Base-by-base conservation (phyloP, 2,888 invertebrate species). In the Tupiocoris notatus region DNA sequence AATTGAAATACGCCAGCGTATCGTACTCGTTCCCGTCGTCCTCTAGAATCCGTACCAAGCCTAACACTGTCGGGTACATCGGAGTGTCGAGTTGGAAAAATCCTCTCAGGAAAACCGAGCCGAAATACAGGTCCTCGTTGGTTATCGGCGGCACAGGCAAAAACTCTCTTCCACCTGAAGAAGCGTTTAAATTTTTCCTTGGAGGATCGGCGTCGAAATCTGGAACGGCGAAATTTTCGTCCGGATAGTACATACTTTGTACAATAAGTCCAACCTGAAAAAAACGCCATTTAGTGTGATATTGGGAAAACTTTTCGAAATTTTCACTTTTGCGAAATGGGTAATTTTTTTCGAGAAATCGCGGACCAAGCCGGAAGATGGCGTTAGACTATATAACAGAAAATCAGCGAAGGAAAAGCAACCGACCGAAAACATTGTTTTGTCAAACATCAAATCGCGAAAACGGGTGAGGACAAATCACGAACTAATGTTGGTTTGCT, bases 11-110 rank as follows among this genome's bases (percentile, higher is more conserved):
- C 6, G 78, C 78, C 0, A 78, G 20, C 6, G 77, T 73, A 25
- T 76, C 66, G 54, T 76, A 78, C 12, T 79, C 77, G 54, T 64
- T 77, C 9, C 56, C 71, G 25, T 78, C 77, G 16, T 78, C 78
- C 24, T 78, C 73, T 58, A 86, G 81, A 20, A 76, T 39, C 66
- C 87, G 88, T 18, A 88, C 82, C 54, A 85, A 84, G 25, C 87
- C 88, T 70, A 85, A 85, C 71, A 89, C 86, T 6, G 88, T 88
- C 0, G 88, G 88, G 84, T 88, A 89, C 54, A 86, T 82, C 2
- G 88, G 81, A 1, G 87, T 84, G 81, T 89, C 88, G 74, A 89
- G 77, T 83, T 88, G 86, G 70, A 88, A 84, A 61, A 85, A 83
- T 12, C 88, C 88, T 79, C 84, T 83, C 87, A 87, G 88, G 80